Evolutionary conservation across 2,113 vertebrate genomes (phyloP).

Genomic region (Aramus guarauna): DNA sequence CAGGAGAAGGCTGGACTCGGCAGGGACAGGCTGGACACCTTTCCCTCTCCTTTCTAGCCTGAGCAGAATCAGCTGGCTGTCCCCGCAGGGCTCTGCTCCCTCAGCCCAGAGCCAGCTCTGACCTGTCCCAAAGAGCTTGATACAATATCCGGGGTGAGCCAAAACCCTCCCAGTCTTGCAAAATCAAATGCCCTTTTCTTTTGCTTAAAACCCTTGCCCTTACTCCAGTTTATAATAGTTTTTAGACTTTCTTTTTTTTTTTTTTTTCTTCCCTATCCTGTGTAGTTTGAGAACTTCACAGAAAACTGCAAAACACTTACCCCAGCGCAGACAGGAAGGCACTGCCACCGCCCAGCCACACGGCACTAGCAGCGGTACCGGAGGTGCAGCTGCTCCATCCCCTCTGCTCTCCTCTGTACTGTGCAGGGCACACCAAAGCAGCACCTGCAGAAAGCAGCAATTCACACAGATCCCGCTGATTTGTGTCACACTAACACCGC

Average conservation of each 20-base stretch:
- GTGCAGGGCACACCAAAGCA: neutral
- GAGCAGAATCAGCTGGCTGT: neutral
- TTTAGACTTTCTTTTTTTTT: too few species aligned
- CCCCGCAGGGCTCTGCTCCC: neutral
- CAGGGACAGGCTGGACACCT: neutral
- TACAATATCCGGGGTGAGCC: neutral
- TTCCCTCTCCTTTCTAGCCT: neutral
- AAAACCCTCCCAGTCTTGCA: neutral
- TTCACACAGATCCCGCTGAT: neutral
- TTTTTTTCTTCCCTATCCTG: neutral
- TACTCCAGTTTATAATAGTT: neutral
- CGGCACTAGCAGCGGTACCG: rapidly evolving
- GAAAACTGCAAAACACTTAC: neutral
- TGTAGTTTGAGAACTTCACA: neutral
- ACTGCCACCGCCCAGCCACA: neutral
- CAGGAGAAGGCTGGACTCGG: neutral
- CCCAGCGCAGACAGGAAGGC: neutral
- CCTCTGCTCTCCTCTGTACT: neutral
- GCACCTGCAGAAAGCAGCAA: neutral
- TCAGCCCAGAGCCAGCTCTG: neutral
- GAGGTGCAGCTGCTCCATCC: neutral
- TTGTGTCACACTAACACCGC: neutral
- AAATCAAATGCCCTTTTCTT: neutral
- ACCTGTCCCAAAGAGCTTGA: neutral
- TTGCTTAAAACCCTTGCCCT: neutral